Percentiles rank a stretch among this genome's conserved stretches.
These are phyloP conservation scores for Coenonympha glycerion DNA, from an alignment of 2,888 invertebrate genomes.

Conservation along the genomic window DNA sequence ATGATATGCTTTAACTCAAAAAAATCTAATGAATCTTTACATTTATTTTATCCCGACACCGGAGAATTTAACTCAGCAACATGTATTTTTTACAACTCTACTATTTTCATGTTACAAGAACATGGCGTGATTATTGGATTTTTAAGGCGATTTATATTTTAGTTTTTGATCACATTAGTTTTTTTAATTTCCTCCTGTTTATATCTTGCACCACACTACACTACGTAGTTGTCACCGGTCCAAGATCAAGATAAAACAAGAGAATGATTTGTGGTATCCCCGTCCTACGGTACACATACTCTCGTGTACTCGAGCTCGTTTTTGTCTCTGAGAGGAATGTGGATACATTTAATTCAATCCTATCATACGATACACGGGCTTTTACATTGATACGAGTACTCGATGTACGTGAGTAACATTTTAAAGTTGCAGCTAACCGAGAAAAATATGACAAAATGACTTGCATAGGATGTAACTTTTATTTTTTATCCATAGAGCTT, in stretches of 20 bases:
- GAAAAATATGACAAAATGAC: too few relatives aligned
- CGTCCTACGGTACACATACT: slow-evolving; percentile 12
- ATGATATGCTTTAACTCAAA: too few relatives aligned
- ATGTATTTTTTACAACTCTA: too few relatives aligned
- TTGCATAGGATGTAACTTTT: too few relatives aligned
- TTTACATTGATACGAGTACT: background rate
- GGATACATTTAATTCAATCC: slow-evolving; percentile 19
- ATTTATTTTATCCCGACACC: too few relatives aligned
- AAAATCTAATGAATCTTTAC: too few relatives aligned
- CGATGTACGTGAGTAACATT: slow-evolving; percentile 2
- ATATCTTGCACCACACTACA: background rate
- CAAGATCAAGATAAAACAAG: slow-evolving; percentile 39
- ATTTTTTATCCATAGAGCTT: too few relatives aligned
- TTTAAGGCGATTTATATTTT: too few relatives aligned
- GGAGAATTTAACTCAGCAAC: too few relatives aligned
- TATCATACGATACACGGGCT: slow-evolving; percentile 4
- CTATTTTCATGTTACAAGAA: too few relatives aligned
- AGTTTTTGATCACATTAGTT: too few relatives aligned
- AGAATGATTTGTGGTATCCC: slow-evolving; percentile 36
- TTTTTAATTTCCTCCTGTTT: background rate
- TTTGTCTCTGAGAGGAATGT: slow-evolving; percentile 7
- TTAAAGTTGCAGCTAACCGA: background rate
- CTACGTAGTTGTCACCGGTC: slow-evolving; percentile 30
- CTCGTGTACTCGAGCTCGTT: slow-evolving; percentile 6
- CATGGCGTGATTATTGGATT: too few relatives aligned